phyloP scores from a whole-genome alignment of 1,140 invertebrate species.

The Caenorhabditis brenneri region DNA sequence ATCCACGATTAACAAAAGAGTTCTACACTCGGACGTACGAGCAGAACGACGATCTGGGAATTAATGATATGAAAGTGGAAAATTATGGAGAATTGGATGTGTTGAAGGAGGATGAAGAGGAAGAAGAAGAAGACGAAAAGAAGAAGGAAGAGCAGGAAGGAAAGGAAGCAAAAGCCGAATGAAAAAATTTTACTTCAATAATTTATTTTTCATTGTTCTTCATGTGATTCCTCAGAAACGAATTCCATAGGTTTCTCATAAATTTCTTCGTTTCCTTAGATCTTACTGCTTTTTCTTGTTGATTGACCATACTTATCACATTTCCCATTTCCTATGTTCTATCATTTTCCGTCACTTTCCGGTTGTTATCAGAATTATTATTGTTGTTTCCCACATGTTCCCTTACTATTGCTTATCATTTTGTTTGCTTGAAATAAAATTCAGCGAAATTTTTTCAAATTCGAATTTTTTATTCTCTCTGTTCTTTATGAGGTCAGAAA shows the following conservation, averaged over 20 bases:
- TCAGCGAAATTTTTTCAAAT: too few relatives aligned
- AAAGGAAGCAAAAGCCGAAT: background rate
- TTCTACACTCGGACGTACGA: conserved; percentile 85
- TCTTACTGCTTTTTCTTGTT: too few relatives aligned
- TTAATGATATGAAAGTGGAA: conserved; percentile 93
- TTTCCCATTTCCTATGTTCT: too few relatives aligned
- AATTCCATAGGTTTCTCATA: background rate
- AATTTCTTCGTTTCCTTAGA: background rate
- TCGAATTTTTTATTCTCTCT: too few relatives aligned
- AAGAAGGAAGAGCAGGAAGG: background rate
- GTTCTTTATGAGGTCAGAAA: background rate
- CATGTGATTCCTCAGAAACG: too few relatives aligned
- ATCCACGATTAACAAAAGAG: conserved; percentile 79
- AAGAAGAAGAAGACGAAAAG: conserved; percentile 55
- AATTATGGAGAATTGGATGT: conserved; percentile 71
- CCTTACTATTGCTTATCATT: too few relatives aligned
- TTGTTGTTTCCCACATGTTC: too few relatives aligned
- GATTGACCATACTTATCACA: too few relatives aligned
- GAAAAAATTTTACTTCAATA: background rate
- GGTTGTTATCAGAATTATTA: too few relatives aligned
- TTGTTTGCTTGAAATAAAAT: too few relatives aligned
- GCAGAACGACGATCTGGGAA: conserved; percentile 91
- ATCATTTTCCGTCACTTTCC: too few relatives aligned
- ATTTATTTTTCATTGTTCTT: background rate
- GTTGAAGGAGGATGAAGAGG: conserved; percentile 63